These are phyloP conservation scores for Luffia ferchaultella DNA, from an alignment of 2,888 invertebrate species.

Conservation along the genomic window DNA sequence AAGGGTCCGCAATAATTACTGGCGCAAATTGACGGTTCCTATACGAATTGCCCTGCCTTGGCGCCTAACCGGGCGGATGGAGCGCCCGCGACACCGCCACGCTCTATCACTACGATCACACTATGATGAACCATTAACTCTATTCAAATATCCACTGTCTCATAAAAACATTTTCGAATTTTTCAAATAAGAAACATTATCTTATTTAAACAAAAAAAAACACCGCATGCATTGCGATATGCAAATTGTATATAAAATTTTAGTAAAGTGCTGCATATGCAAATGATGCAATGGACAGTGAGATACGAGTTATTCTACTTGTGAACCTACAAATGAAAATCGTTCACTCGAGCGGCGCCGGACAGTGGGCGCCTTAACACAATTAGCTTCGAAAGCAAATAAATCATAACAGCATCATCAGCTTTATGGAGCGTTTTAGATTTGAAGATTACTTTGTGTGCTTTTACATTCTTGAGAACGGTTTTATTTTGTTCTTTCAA, in stretches of 20 bases:
- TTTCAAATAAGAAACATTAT: not conserved
- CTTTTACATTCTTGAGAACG: slow-evolving; percentile 16
- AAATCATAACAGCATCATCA: slow-evolving; percentile 39
- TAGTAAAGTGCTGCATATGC: not conserved
- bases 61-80: slow-evolving; percentile 42
- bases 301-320: not conserved
- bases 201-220: too few species aligned
- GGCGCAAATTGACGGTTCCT: slow-evolving; percentile 63
- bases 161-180: not conserved
- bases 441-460: slow-evolving; percentile 29
- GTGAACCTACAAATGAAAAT: not conserved
- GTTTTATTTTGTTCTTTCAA: slow-evolving; percentile 8
- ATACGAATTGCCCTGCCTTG: slow-evolving; percentile 35
- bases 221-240: too few species aligned
- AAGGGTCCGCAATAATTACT: slow-evolving; percentile 67
- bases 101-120: slow-evolving; percentile 13
- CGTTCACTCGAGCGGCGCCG: slow-evolving; percentile 19
- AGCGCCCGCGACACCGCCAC: slow-evolving; percentile 21
- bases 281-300: not conserved
- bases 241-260: not conserved
- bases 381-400: slow-evolving; percentile 45
- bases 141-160: not conserved
- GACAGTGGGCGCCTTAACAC: slow-evolving; percentile 35
- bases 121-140: slow-evolving; percentile 13
- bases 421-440: slow-evolving; percentile 28